phyloP scores from a whole-genome alignment of 2,797 vertebrate genomes.

The Pelodytes ibericus region DNA sequence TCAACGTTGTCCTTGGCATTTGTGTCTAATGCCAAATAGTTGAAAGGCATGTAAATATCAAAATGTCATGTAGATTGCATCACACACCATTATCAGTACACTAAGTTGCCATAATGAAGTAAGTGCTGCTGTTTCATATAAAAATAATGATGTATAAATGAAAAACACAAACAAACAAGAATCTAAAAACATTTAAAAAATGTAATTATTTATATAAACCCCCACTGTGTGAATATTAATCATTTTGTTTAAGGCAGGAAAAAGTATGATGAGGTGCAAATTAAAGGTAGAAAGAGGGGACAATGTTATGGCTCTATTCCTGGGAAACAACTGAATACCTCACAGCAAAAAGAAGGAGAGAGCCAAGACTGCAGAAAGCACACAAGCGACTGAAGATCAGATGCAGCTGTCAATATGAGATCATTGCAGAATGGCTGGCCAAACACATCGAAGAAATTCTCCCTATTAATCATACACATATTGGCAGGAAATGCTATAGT shows the following conservation, averaged over 20 bases:
- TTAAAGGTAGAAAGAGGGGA: slow-evolving; percentile 56
- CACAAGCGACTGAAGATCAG: slow-evolving; percentile 63
- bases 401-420: slow-evolving; percentile 65
- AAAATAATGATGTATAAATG: no score
- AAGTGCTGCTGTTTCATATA: slow-evolving; percentile 1
- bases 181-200: background rate
- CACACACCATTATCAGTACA: no score
- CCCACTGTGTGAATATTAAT: slow-evolving; percentile 44
- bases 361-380: slow-evolving; percentile 60
- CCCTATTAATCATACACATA: slow-evolving; percentile 59
- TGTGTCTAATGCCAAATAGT: slow-evolving; percentile 16
- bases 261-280: slow-evolving; percentile 60
- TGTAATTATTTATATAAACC: slow-evolving; percentile 18
- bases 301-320: slow-evolving; percentile 56
- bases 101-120: slow-evolving; percentile 42
- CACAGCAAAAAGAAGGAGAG: slow-evolving; percentile 56
- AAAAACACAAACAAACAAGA: no score
- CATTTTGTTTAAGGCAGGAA: slow-evolving; percentile 50
- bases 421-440: slow-evolving; percentile 57
- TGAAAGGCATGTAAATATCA: slow-evolving; percentile 27
- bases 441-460: slow-evolving; percentile 59
- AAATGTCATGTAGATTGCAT: slow-evolving; percentile 1
- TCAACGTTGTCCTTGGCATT: no score
- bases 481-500: slow-evolving; percentile 56
- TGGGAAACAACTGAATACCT: slow-evolving; percentile 56